phyloP scores from a whole-genome alignment of 2,888 invertebrate species.

The Catocala nupta region DNA sequence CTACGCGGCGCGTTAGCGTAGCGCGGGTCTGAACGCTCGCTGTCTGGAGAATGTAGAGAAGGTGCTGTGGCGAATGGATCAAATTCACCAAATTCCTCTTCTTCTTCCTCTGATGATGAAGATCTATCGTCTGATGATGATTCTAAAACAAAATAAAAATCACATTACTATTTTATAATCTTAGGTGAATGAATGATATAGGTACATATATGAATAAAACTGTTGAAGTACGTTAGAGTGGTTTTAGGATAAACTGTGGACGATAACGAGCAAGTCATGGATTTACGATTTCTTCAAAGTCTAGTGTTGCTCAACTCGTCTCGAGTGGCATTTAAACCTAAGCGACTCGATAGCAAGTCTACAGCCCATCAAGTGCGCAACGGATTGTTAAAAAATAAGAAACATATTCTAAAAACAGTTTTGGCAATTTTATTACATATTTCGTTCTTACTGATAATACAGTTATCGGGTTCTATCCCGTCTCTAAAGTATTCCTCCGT shows the following conservation, averaged over 20 bases:
- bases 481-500: constrained; percentile 13
- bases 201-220: too few relatives aligned
- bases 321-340: constrained; percentile 70
- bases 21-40: constrained; percentile 87
- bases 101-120: constrained; percentile 88
- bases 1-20: constrained; percentile 88
- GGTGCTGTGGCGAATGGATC: constrained; percentile 84
- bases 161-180: constrained; percentile 2
- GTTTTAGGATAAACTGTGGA: constrained; percentile 56
- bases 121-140: constrained; percentile 78
- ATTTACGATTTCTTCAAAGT: constrained; percentile 58
- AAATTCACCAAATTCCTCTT: constrained; percentile 87
- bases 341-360: constrained; percentile 61
- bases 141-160: constrained; percentile 71
- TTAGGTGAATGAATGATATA: too few relatives aligned
- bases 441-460: too few relatives aligned
- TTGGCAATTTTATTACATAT: too few relatives aligned
- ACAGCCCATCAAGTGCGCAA: constrained; percentile 58
- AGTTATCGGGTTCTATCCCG: too few relatives aligned
- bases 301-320: constrained; percentile 66
- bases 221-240: constrained; percentile 5
- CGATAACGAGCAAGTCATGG: constrained; percentile 65
- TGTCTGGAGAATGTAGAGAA: constrained; percentile 90
- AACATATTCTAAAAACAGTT: too few relatives aligned
- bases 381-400: constrained; percentile 54